These are phyloP conservation scores for Vulpes ferrilata DNA, from an alignment of 2,113 vertebrate genomes.

Conservation along the genomic window DNA sequence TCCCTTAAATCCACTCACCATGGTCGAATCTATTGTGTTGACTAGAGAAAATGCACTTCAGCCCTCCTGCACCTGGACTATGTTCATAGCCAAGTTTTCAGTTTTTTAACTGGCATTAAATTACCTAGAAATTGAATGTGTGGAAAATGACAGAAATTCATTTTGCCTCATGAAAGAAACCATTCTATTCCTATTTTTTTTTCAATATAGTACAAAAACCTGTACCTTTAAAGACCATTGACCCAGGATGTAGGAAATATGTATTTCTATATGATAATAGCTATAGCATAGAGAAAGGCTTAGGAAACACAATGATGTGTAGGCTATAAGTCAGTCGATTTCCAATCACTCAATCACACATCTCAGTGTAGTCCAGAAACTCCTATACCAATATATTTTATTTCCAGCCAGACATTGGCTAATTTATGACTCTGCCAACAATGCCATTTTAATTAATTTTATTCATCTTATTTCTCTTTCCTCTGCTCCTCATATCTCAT, in stretches of 20 bases:
- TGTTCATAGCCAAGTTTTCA: slow-evolving; percentile 75
- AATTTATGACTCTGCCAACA: slow-evolving; percentile 86
- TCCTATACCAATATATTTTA: slow-evolving; percentile 69
- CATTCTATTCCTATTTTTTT: slow-evolving; percentile 47
- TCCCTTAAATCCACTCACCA: slow-evolving; percentile 53
- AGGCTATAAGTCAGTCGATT: slow-evolving; percentile 14
- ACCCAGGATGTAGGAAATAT: not conserved
- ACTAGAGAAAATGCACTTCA: slow-evolving; percentile 60
- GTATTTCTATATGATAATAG: not conserved
- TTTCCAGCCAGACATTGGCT: slow-evolving; percentile 81
- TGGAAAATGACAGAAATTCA: slow-evolving; percentile 74
- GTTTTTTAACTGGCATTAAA: slow-evolving; percentile 73
- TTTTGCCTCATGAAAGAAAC: slow-evolving; percentile 68
- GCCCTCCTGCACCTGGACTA: slow-evolving; percentile 73
- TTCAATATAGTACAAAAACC: not conserved
- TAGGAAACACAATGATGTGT: not conserved
- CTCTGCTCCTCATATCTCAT: slow-evolving; percentile 86
- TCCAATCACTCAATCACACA: slow-evolving; percentile 55
- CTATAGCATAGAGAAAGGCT: not conserved
- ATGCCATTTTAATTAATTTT: slow-evolving; percentile 89
- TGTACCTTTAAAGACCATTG: slow-evolving; percentile 16
- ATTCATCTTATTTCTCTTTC: slow-evolving; percentile 87
- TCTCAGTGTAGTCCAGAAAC: slow-evolving; percentile 67
- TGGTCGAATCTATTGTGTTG: slow-evolving; percentile 64
- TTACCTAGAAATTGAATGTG: slow-evolving; percentile 63